A percentile compares a stretch with the other conserved stretches of the same genome.
phyloP scores from a whole-genome alignment of 2,113 vertebrate genomes.

The Chaetura pelagica region DNA sequence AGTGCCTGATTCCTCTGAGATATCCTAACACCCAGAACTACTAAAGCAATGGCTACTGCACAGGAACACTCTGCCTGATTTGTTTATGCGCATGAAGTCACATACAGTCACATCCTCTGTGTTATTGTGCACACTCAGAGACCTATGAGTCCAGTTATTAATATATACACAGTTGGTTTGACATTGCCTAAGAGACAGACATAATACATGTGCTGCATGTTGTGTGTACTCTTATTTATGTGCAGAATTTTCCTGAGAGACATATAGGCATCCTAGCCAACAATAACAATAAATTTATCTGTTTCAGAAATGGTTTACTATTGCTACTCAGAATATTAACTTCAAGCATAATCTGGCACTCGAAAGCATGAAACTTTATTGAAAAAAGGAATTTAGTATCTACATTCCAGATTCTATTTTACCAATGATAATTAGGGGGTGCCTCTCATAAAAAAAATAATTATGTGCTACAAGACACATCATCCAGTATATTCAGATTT shows the following conservation, averaged over 20 bases:
- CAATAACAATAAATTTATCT: neutral
- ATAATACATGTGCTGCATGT: neutral
- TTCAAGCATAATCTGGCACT: neutral
- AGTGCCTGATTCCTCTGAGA: neutral
- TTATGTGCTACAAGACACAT: neutral
- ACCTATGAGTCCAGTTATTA: neutral
- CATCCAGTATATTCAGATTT: neutral
- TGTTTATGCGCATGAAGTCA: neutral
- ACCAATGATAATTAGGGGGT: neutral
- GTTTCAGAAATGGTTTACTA: neutral
- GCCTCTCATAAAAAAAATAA: neutral
- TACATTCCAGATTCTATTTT: neutral
- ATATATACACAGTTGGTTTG: neutral
- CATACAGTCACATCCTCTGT: neutral
- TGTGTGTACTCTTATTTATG: neutral
- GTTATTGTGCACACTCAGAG: neutral
- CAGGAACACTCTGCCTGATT: neutral
- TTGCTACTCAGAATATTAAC: neutral
- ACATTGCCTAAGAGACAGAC: neutral
- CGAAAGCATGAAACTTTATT: neutral
- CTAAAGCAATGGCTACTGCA: neutral
- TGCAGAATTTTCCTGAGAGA: neutral
- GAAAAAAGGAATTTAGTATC: neutral
- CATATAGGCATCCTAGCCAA: neutral
- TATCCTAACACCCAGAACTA: neutral